Evolutionary conservation across 2,797 vertebrate species (phyloP).

Genomic region (Hypotaenidia philippensis): DNA sequence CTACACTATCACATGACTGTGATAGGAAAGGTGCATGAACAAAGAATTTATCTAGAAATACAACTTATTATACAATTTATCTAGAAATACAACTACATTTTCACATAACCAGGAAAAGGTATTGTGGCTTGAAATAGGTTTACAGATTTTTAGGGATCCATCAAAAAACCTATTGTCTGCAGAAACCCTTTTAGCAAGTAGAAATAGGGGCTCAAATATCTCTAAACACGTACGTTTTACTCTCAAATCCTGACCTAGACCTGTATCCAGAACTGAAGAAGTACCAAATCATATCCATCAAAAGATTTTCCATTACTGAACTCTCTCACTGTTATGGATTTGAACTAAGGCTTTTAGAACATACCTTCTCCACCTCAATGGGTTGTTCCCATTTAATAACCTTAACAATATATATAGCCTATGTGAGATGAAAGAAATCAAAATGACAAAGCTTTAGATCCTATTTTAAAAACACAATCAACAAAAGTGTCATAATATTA

Average conservation of each 20-base stretch:
- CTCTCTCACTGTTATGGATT: not conserved
- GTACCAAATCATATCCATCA: not conserved
- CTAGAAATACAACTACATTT: not conserved
- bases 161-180: not conserved
- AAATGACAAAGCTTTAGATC: not conserved
- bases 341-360: not conserved
- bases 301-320: not conserved
- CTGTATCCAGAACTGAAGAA: not conserved
- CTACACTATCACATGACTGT: not conserved
- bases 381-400: not conserved
- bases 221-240: not conserved
- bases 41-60: not conserved
- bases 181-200: not conserved
- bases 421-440: too few species aligned
- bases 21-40: not conserved
- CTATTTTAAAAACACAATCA: not conserved
- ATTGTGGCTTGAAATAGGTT: not conserved
- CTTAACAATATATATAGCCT: too few species aligned
- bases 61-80: not conserved
- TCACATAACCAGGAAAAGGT: not conserved
- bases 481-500: not conserved
- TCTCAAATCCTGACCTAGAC: not conserved
- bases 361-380: not conserved
- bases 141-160: not conserved
- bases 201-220: not conserved